Evolutionary conservation across 2,797 vertebrate species (phyloP), one percentile per base, ranked within the genome.

Genomic region (Lutjanus argentimaculatus): DNA sequence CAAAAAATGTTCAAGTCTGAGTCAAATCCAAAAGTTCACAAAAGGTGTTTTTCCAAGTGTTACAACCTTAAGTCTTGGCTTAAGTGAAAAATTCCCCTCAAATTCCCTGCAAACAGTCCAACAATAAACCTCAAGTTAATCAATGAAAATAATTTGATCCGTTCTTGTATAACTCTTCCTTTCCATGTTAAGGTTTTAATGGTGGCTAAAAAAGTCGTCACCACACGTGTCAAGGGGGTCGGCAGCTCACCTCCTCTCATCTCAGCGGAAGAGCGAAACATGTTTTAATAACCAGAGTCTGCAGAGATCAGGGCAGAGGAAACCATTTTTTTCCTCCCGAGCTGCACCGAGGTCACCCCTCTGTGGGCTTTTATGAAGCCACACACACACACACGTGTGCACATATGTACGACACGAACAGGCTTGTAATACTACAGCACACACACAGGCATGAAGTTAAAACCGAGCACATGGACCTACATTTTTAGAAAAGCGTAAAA

Each of bases 221-320:
- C 48, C 42, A 79, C 78, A 69, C 64, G 76, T 77, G 86, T 79
- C 59, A 73, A 75, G 57, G 59, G 36, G 77, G 81, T 80, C 69
- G 48, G 72, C 85, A 75, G 75, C 84, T 88, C 82, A 76, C 75
- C 82, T 85, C 82, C 72, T 73, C 84, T 92, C 90, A 80, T 92
- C 88, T 86, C 84, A 84, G 75, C 83, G 89, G 92, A 93, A 93
- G 90, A 91, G 80, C 51, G 81, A 75, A 93, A 89, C 92, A 88
- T 91, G 91, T 92, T 93, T 92, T 91, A 94, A 92, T 93, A 92
- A 91, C 79, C 83, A 86, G 75, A 75, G 87, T 91, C 88, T 92
- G 90, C 76, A 75, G 80, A 92, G 88, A 92, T 92, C 91, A 92
- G 88, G 84, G 78, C 56, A 89, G 83, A 91, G 92, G 91, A 93